Conservation (phyloP, 2,113 vertebrate genomes). For the Octodon degus region DNA sequence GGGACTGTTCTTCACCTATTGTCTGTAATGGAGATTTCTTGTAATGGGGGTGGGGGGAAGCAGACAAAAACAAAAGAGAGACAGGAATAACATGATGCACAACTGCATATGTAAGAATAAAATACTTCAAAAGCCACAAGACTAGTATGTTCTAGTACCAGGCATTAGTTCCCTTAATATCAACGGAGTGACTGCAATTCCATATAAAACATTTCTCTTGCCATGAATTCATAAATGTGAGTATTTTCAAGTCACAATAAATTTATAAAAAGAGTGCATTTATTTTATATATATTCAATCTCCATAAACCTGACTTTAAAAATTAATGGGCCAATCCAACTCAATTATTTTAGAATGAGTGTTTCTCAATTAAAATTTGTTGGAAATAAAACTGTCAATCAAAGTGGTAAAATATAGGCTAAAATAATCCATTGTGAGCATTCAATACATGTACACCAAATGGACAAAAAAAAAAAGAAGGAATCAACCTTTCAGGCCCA, state of each 20-base stretch:
- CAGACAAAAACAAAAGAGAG: background rate
- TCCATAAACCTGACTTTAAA: slow-evolving; percentile 50
- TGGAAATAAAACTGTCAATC: slow-evolving; percentile 48
- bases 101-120: slow-evolving; percentile 13
- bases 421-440: background rate
- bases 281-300: slow-evolving; percentile 17
- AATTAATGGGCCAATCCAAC: slow-evolving; percentile 14
- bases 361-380: slow-evolving; percentile 47
- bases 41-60: slow-evolving; percentile 22
- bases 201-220: slow-evolving; percentile 48
- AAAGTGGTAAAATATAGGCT: slow-evolving; percentile 8
- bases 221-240: slow-evolving; percentile 43
- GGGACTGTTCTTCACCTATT: slow-evolving; percentile 96
- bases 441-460: background rate
- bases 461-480: background rate
- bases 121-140: slow-evolving; percentile 6
- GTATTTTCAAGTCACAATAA: slow-evolving; percentile 51
- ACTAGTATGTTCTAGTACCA: background rate
- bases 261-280: slow-evolving; percentile 38
- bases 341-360: slow-evolving; percentile 36
- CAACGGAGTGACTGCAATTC: slow-evolving; percentile 1
- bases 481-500: slow-evolving; percentile 24
- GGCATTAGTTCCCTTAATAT: background rate
- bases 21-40: slow-evolving; percentile 94
- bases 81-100: slow-evolving; percentile 12